These are phyloP conservation scores for Coracias cyanogaster DNA, from an alignment of 2,797 vertebrate species.

Conservation along the genomic window DNA sequence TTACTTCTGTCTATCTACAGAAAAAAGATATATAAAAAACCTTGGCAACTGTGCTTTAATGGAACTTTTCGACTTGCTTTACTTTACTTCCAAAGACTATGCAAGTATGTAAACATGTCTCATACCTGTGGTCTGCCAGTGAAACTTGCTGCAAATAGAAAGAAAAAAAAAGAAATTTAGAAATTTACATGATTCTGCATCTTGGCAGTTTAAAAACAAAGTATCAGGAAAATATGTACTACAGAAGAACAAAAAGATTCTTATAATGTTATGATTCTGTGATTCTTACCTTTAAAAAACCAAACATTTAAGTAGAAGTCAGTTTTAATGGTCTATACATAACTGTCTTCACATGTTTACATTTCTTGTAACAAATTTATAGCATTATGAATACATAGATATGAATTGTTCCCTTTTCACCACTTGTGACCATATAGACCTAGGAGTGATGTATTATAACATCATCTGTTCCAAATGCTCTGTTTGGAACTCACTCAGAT, in stretches of 20 bases:
- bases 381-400: background rate
- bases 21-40: background rate
- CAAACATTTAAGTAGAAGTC: background rate
- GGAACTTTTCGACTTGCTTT: background rate
- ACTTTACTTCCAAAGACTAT: background rate
- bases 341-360: background rate
- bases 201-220: background rate
- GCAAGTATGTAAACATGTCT: background rate
- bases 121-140: slow-evolving; percentile 82
- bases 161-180: background rate
- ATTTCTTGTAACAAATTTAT: background rate
- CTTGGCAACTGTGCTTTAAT: background rate
- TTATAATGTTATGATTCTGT: too few relatives aligned
- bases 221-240: background rate
- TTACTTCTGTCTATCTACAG: background rate
- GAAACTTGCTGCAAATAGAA: slow-evolving; percentile 80
- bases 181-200: background rate
- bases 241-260: background rate
- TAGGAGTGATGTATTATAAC: background rate
- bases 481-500: background rate
- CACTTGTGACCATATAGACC: background rate
- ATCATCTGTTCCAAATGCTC: background rate
- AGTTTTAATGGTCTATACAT: background rate
- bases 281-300: background rate
- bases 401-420: background rate